Base-by-base conservation (phyloP, 2,888 invertebrate species). In the Oxytorus armatus region DNA sequence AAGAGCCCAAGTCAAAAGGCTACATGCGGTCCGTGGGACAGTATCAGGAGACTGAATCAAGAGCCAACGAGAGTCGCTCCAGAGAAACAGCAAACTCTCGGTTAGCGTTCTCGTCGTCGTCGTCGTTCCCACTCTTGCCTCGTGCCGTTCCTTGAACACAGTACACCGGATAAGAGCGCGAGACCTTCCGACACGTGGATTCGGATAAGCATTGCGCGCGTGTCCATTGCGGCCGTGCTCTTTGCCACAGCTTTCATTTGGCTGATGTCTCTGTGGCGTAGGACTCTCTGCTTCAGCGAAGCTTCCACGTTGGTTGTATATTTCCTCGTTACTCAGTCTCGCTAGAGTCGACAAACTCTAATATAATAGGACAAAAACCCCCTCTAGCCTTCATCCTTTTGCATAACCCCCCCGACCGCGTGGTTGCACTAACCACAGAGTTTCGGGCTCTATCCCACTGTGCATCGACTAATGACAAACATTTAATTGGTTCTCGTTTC, bases 21-120 rank as follows among this genome's bases (percentile, higher is more conserved):
- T 21, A 74, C 73, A 63, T 29, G 66, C 57, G 72, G 66, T 73
- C 49, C 66, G 69, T 63, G 44, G 72, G 86, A 87, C 84, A 83
- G 63, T 87, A 87, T 87, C 87, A 81, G 14, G n/a, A 51, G 70
- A 74, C 83, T 70, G 81, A 80, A 87, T 87, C 87, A 68, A 81
- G 83, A 85, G 73, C 66, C 73, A 65, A 72, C 65, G 55, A 51
- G 63, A 53, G 59, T 73, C 55, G 36, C 65, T 73, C 55, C n/a
- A n/a, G 8, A 29, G 61, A 59, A 33, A 66, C 72, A 66, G 66
- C 66, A 59, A 55, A 59, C 66, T 72, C 57, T 59, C 33, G 66
- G 44, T 66, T 61, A 33, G 51, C 23, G 33, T 55, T n/a, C 25
- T 18, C 57, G 55, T 55, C 47, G 65, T 66, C 66, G 39, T 39